Conservation (phyloP, 2,797 vertebrate species). For the Mionectes olivaceus region DNA sequence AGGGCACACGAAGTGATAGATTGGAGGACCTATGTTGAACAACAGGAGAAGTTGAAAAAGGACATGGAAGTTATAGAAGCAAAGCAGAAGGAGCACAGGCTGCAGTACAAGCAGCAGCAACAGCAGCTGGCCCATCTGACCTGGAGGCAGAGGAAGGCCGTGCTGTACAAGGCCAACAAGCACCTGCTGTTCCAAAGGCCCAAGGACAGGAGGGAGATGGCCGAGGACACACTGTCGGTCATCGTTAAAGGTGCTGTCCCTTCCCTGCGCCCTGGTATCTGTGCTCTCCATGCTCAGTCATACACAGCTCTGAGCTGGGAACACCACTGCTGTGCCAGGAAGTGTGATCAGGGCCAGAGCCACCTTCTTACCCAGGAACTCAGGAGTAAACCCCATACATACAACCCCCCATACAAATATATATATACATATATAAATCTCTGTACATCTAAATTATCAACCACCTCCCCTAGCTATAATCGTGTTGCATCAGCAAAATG, state of each 20-base stretch:
- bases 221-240: slow-evolving; percentile 76
- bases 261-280: neutral
- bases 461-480: neutral
- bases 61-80: slow-evolving; percentile 82
- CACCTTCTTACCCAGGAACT: neutral
- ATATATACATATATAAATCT: neutral
- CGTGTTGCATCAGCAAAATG: neutral
- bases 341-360: neutral
- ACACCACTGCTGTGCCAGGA: neutral
- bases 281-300: neutral
- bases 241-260: slow-evolving; percentile 88
- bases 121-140: slow-evolving; percentile 78
- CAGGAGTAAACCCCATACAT: neutral
- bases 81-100: slow-evolving; percentile 85
- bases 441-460: neutral
- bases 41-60: slow-evolving; percentile 81
- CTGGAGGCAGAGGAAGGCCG: slow-evolving; percentile 84
- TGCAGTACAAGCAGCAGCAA: slow-evolving; percentile 79
- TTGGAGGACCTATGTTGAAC: slow-evolving; percentile 85
- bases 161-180: slow-evolving; percentile 80
- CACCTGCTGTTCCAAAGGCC: slow-evolving; percentile 45
- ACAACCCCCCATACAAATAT: neutral
- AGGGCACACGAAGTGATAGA: slow-evolving; percentile 89
- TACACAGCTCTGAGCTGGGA: neutral
- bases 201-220: slow-evolving; percentile 78